phyloP scores from a whole-genome alignment of 2,797 vertebrate species.

The Eulemur mongoz region DNA sequence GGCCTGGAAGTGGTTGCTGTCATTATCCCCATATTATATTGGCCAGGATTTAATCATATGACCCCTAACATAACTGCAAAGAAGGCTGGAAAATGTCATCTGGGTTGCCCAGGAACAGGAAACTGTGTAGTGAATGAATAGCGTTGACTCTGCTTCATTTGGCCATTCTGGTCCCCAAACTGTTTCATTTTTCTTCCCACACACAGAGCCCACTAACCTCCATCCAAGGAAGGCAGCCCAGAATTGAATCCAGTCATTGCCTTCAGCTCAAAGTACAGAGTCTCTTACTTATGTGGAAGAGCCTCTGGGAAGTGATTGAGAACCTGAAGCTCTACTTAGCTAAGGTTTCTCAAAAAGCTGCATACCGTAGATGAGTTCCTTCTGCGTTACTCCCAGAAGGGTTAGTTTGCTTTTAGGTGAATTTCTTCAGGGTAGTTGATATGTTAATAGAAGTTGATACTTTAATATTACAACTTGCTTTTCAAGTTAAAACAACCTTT shows the following conservation, averaged over 20 bases:
- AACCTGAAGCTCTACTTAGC: neutral
- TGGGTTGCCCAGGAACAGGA: neutral
- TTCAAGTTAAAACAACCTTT: conserved; percentile 32
- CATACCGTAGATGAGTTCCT: neutral
- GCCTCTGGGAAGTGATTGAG: neutral
- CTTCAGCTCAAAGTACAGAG: neutral
- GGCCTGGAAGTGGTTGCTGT: neutral
- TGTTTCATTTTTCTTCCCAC: neutral
- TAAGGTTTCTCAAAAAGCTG: neutral
- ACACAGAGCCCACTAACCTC: neutral
- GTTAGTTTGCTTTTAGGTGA: conserved; percentile 6
- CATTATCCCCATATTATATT: neutral
- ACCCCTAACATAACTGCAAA: neutral
- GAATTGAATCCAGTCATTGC: neutral
- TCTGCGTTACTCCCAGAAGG: neutral
- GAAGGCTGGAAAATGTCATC: neutral
- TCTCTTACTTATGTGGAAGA: neutral
- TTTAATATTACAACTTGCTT: conserved; percentile 1
- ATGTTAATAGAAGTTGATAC: neutral
- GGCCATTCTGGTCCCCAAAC: neutral
- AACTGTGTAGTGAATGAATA: neutral
- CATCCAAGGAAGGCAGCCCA: neutral
- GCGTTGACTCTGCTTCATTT: neutral
- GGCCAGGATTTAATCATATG: neutral
- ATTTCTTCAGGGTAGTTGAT: neutral